phyloP scores from a whole-genome alignment of 2,113 vertebrate genomes.

The Thamnophis sirtalis region DNA sequence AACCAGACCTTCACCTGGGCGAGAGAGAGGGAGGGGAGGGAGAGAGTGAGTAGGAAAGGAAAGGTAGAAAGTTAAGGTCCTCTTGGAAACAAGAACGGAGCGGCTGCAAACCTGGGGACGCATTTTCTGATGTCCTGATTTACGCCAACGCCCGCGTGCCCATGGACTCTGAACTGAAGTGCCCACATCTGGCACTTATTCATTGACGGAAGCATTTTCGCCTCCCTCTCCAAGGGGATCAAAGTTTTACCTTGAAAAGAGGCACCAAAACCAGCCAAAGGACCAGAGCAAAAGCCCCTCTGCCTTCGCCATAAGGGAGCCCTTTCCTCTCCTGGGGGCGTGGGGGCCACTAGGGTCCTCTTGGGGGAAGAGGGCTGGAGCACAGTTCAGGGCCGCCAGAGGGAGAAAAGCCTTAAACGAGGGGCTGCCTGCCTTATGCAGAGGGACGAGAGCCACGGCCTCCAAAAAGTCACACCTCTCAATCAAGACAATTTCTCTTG shows the following conservation, averaged over 20 bases:
- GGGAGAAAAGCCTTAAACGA: too few relatives aligned
- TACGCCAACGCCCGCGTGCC: fast-evolving
- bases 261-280: background rate
- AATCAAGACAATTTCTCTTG: background rate
- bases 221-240: too few relatives aligned
- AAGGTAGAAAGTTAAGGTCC: too few relatives aligned
- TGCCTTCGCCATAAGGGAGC: too few relatives aligned
- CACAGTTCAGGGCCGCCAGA: background rate
- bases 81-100: background rate
- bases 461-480: background rate
- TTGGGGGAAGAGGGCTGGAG: background rate
- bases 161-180: background rate
- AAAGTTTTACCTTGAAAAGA: background rate
- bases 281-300: background rate
- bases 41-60: background rate
- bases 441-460: background rate
- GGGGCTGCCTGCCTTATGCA: background rate
- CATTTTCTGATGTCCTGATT: background rate
- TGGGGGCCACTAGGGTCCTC: too few relatives aligned
- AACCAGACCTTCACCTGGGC: slow-evolving; percentile 98
- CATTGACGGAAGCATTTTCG: background rate
- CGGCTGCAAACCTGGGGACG: background rate
- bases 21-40: background rate
- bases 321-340: too few relatives aligned
- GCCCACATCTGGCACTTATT: background rate